Evolutionary conservation across 2,888 invertebrate genomes (phyloP).

Genomic region (Drosophila neotestacea): DNA sequence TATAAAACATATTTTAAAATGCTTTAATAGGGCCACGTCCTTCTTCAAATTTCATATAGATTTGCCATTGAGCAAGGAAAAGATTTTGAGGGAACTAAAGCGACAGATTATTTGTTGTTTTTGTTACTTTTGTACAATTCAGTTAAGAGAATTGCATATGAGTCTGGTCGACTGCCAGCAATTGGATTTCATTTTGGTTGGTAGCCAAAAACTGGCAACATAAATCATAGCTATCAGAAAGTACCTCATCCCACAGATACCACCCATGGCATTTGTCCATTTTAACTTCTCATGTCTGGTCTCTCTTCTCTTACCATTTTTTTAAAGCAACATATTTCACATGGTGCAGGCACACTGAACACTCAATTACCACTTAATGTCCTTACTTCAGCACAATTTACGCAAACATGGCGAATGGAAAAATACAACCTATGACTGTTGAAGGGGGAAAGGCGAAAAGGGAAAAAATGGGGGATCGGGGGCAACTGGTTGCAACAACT

Average conservation of each 20-base stretch:
- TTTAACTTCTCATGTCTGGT: slow-evolving; percentile 38
- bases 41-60: neutral
- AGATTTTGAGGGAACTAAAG: neutral
- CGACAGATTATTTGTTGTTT: neutral
- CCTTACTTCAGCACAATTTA: slow-evolving; percentile 77
- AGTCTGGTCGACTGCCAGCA: slow-evolving; percentile 12
- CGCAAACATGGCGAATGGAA: slow-evolving; percentile 59
- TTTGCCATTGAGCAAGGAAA: neutral
- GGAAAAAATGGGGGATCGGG: slow-evolving; percentile 1
- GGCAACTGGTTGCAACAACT: slow-evolving; percentile 24
- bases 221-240: slow-evolving; percentile 65
- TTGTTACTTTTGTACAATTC: neutral
- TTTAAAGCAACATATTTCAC: slow-evolving; percentile 53
- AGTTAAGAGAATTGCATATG: slow-evolving; percentile 7
- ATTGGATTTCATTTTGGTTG: slow-evolving; percentile 40
- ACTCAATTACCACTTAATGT: slow-evolving; percentile 78
- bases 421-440: slow-evolving; percentile 12
- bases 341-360: slow-evolving; percentile 44
- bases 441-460: neutral
- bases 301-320: neutral
- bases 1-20: too few species aligned
- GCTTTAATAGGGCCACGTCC: neutral
- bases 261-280: slow-evolving; percentile 2
- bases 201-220: slow-evolving; percentile 28
- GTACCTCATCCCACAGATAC: slow-evolving; percentile 3